phyloP scores from a whole-genome alignment of 2,113 vertebrate genomes.

The Grammatotria lemairii region DNA sequence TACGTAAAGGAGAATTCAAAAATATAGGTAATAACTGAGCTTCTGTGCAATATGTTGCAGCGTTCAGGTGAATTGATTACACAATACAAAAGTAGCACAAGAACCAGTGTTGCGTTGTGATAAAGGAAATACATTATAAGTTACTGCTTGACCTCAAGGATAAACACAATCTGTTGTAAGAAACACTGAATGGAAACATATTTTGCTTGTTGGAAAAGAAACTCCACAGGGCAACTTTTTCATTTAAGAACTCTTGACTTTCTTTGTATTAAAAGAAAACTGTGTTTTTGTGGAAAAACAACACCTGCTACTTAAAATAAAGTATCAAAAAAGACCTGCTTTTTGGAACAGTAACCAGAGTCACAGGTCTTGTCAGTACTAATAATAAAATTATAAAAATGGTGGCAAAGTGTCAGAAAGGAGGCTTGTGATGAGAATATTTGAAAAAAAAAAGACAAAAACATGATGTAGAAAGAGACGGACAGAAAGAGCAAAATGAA shows the following conservation, averaged over 20 bases:
- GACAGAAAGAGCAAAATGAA: neutral
- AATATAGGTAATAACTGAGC: neutral
- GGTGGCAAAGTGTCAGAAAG: neutral
- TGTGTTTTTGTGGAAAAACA: neutral
- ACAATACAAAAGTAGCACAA: neutral
- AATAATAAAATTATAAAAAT: neutral
- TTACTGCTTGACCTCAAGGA: neutral
- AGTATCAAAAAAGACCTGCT: neutral
- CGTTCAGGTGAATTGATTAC: neutral
- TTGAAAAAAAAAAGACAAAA: neutral
- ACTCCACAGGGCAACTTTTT: neutral
- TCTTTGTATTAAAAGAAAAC: neutral
- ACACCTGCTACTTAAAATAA: neutral
- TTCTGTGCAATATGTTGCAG: neutral
- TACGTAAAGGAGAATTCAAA: neutral
- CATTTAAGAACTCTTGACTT: neutral
- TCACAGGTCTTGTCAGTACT: neutral
- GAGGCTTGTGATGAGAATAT: neutral
- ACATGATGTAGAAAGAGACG: neutral
- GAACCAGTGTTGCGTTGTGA: neutral
- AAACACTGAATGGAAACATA: neutral
- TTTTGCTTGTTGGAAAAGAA: neutral
- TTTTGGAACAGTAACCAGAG: neutral
- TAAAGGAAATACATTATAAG: neutral
- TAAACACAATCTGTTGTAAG: neutral